phyloP scores from a whole-genome alignment of 2,888 invertebrate species.

The Rhimphoctona megacephalus region DNA sequence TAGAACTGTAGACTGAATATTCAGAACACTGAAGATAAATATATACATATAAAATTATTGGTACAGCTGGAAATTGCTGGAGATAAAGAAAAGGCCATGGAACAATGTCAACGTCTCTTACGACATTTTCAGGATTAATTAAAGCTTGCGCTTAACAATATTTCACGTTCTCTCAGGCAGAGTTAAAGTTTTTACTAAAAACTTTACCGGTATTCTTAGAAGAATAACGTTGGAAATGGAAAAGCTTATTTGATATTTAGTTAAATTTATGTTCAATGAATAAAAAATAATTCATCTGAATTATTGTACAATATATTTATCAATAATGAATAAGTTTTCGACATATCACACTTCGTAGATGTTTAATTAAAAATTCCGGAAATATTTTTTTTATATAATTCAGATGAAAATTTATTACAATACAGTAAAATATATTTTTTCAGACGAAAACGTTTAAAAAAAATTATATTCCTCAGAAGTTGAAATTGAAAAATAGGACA shows the following conservation, averaged over 20 bases:
- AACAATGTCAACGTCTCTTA: conserved; percentile 5
- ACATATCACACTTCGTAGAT: background rate
- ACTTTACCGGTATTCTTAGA: background rate
- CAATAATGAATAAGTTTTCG: background rate
- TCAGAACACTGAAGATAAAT: background rate
- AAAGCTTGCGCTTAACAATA: background rate
- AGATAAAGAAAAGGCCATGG: conserved; percentile 2
- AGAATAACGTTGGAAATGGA: background rate
- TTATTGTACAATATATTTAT: too few relatives aligned
- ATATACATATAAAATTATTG: conserved; percentile 44
- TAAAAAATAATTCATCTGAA: too few relatives aligned
- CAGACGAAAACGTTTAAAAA: background rate
- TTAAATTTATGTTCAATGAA: too few relatives aligned
- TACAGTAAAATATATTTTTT: too few relatives aligned
- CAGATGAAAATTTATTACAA: too few relatives aligned
- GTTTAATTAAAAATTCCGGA: too few relatives aligned
- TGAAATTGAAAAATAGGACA: background rate
- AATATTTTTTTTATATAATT: too few relatives aligned
- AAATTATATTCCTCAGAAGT: background rate
- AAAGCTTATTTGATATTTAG: background rate
- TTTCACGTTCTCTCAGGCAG: background rate
- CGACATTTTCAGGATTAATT: conserved; percentile 20
- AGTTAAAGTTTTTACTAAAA: background rate
- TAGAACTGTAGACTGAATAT: conserved; percentile 8
- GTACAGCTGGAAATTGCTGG: conserved; percentile 9